Base-by-base conservation (phyloP, 2,113 vertebrate genomes). In the Pimephales promelas region DNA sequence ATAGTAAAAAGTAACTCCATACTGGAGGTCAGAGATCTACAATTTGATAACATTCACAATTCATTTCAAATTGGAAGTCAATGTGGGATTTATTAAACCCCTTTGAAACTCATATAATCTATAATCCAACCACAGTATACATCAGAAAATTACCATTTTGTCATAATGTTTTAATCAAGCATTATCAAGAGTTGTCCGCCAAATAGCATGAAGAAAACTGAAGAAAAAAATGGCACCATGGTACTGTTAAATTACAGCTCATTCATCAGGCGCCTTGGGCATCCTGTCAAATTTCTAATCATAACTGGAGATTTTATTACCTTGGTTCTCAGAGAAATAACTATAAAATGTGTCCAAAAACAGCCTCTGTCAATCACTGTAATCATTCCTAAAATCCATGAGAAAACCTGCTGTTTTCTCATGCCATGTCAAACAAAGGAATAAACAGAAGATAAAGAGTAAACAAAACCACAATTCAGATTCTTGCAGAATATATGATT, bases 221-320 rank as follows among this genome's bases (percentile, higher is more conserved):
- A 71, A 13, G 66, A n/a, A 45, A 71, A 71, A 14, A 45, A 68
- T 2, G 0, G 64, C 64, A 68, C 64, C 11, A 34, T 24, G 36
- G 9, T 43, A n/a, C 36, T n/a, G 36, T 43, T 43, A 71, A 71
- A 43, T 24, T 36, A 11, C 20, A 36, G 22, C 40, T 36, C 3
- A 56, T 76, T 56, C 18, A 36, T 36, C 10, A 57, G 10, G 52
- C 11, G 4, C 52, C 18, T 34, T 36, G 26, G 47, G 72, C 18
- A 54, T 43, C 28, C 73, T 56, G 73, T 34, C 73, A 75, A 75
- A 71, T 24, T 31, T 34, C 6, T 24, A n/a, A 57, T 76, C 52
- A 57, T 57, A 57, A 40, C 54, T 76, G 31, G 5, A 14, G 28
- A 57, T 24, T 57, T 77, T 77, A 59, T 77, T 24, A 1, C 52